Conservation (phyloP, 2,113 vertebrate genomes). For the Callithrix jacchus region DNA sequence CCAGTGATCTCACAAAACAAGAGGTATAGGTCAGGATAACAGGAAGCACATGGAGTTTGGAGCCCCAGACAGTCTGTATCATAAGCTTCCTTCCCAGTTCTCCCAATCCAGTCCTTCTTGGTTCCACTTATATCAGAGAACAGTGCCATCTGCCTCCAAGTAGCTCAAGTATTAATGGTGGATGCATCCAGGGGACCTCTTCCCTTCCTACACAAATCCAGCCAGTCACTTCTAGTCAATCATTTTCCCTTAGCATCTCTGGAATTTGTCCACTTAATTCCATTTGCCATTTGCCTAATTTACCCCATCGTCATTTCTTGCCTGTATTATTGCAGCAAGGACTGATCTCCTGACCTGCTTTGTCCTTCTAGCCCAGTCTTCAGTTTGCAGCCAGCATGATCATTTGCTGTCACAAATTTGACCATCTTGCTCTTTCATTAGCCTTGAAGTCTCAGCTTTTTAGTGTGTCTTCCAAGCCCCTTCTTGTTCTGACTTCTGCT, state of each 20-base stretch:
- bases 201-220: not conserved
- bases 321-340: not conserved
- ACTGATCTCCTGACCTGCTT: fast-evolving
- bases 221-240: fast-evolving
- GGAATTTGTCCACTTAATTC: not conserved
- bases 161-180: not conserved
- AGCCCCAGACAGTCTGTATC: not conserved
- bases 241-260: not conserved
- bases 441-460: not conserved
- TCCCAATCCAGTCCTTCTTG: not conserved
- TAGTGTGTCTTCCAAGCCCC: not conserved
- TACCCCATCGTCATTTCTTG: not conserved
- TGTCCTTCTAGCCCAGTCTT: not conserved
- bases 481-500: not conserved
- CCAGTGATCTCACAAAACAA: not conserved
- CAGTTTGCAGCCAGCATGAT: fast-evolving
- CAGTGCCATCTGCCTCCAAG: not conserved
- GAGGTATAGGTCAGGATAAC: not conserved
- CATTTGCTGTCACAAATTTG: not conserved
- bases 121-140: not conserved
- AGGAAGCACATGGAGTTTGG: not conserved
- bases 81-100: not conserved
- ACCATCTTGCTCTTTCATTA: not conserved
- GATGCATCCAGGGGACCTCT: not conserved
- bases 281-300: not conserved